Evolutionary conservation across 1,140 invertebrate genomes (phyloP).

Genomic region (Stenopsyche tienmushanensis): DNA sequence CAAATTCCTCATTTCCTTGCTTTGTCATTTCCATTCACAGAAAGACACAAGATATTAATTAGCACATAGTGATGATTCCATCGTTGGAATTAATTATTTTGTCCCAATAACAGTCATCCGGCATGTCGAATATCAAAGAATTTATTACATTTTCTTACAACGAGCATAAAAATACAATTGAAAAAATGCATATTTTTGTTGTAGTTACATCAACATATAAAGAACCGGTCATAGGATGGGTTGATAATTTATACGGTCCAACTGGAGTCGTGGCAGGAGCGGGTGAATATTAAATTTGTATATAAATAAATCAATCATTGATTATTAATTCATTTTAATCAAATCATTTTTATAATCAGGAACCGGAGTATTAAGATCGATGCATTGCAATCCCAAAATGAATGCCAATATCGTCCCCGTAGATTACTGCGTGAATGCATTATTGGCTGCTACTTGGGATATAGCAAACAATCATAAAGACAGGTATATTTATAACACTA

Average conservation of each 20-base stretch:
- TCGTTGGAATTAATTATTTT: too few species aligned
- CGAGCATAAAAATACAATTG: too few species aligned
- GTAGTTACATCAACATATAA: slow-evolving; percentile 70
- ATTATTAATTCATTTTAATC: background rate
- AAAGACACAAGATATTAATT: too few species aligned
- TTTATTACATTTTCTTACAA: too few species aligned
- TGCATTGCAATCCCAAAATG: slow-evolving; percentile 63
- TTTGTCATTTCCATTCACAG: too few species aligned
- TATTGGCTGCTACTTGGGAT: slow-evolving; percentile 72
- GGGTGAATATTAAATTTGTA: too few species aligned
- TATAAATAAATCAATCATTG: too few species aligned
- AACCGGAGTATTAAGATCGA: slow-evolving; percentile 71
- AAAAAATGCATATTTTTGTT: slow-evolving; percentile 31
- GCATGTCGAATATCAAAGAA: too few species aligned
- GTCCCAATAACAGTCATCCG: too few species aligned
- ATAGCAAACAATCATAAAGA: slow-evolving; percentile 57
- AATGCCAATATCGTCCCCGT: slow-evolving; percentile 85
- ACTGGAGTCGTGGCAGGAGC: slow-evolving; percentile 66
- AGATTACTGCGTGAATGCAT: slow-evolving; percentile 81
- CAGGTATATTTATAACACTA: slow-evolving; percentile 45
- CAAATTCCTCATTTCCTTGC: too few species aligned
- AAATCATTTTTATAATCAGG: slow-evolving; percentile 47
- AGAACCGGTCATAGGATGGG: slow-evolving; percentile 76
- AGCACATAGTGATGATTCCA: too few species aligned
- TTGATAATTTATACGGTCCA: slow-evolving; percentile 83